Evolutionary conservation across 2,113 vertebrate species (phyloP).

Genomic region (Mola mola): DNA sequence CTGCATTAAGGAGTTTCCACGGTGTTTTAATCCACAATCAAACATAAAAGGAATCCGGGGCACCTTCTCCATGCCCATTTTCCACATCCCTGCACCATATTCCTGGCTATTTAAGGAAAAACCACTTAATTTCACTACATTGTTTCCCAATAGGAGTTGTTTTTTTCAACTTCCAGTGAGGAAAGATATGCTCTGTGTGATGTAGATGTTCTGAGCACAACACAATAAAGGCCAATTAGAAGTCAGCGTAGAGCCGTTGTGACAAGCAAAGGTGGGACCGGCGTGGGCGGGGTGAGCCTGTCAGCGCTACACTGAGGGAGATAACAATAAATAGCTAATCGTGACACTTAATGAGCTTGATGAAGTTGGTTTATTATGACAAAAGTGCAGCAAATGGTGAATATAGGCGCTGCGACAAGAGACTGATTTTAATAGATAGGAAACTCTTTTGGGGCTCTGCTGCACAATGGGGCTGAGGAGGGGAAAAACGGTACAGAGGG

Average conservation of each 20-base stretch:
- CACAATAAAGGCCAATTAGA: slow-evolving; percentile 76
- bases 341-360: slow-evolving; percentile 83
- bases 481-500: slow-evolving; percentile 78
- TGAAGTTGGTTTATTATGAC: slow-evolving; percentile 82
- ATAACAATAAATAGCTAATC: slow-evolving; percentile 84
- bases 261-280: slow-evolving; percentile 77
- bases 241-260: slow-evolving; percentile 39
- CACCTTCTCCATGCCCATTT: slow-evolving; percentile 25
- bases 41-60: slow-evolving; percentile 52
- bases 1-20: slow-evolving; percentile 79
- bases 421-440: slow-evolving; percentile 82
- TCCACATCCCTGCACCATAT: slow-evolving; percentile 19
- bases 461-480: slow-evolving; percentile 79
- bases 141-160: slow-evolving; percentile 6
- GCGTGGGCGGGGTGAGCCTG: slow-evolving; percentile 77
- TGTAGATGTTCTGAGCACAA: slow-evolving; percentile 36
- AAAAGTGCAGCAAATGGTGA: slow-evolving; percentile 78
- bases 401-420: slow-evolving; percentile 79
- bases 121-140: slow-evolving; percentile 2
- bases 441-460: slow-evolving; percentile 78
- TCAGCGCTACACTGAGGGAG: slow-evolving; percentile 75
- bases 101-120: slow-evolving; percentile 1
- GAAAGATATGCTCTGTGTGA: neutral
- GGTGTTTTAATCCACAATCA: slow-evolving; percentile 49
- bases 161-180: slow-evolving; percentile 2